Evolutionary conservation across 2,888 invertebrate genomes (phyloP), one percentile per base, ranked within the genome.

Genomic region (Stictocephala bisonia): DNA sequence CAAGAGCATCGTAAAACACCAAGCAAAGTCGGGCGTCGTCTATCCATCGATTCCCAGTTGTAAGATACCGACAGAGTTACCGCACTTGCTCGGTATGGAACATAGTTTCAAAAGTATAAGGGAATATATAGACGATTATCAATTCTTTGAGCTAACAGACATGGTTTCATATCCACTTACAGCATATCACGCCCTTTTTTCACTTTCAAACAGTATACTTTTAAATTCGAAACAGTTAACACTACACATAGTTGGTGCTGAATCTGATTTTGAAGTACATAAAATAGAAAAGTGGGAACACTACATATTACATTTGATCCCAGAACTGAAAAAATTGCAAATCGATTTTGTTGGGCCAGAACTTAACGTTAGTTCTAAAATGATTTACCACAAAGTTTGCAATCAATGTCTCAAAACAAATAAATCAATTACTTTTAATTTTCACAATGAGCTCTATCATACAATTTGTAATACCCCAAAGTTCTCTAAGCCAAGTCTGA

Each of bases 221-320:
- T 44, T 24, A 9, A 15, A n/a, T 15, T n/a, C 9, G 15, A 13
- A 22, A 18, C 24, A 64, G 7, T 1, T 64, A 1, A 44, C 64
- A 11, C 11, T 90, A 41, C 89, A 90, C 82, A 82, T 89, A 22
- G 85, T 89, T 26, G 91, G 91, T 0, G 91, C 91, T 0, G 92
- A 93, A 81, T 85, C 91, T 26, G 90, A 91, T 72, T 92, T 91
- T 79, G 92, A 93, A 82, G 90, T 90, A 0, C 89, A 90, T 75
- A 86, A 87, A 13, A 83, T 91, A 2, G 86, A 87, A 68, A 90
- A 90, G 73, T 93, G 92, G 92, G 92, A 92, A 80, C 85, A 87
- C 44, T 88, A 91, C 80, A 88, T 92, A 75, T 81, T 92, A 0
- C 92, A 92, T 80, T 85, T 90, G 31, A 82, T 87, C 3, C 89